phyloP scores from a whole-genome alignment of 2,797 vertebrate genomes.

The Martes flavigula region DNA sequence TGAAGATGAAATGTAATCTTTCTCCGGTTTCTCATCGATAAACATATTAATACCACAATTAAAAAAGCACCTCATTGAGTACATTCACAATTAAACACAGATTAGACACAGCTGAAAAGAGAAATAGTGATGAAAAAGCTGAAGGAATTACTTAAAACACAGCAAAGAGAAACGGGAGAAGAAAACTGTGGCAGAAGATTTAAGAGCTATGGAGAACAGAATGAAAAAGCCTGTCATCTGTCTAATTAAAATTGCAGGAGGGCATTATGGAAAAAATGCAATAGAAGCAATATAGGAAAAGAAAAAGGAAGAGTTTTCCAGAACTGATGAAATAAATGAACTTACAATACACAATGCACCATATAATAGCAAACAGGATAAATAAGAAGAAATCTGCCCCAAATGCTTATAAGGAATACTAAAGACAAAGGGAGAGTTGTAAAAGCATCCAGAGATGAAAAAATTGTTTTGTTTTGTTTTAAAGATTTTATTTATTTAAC shows the following conservation, averaged over 20 bases:
- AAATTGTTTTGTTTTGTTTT: neutral
- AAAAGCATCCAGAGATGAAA: neutral
- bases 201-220: neutral
- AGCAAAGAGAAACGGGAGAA: neutral
- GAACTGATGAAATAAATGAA: neutral
- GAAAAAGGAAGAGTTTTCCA: neutral
- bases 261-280: neutral
- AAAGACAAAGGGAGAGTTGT: neutral
- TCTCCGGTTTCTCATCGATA: neutral
- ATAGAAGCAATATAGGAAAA: neutral
- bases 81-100: neutral
- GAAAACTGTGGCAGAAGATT: neutral
- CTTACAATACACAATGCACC: neutral
- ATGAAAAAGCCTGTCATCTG: neutral
- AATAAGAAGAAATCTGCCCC: neutral
- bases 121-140: neutral
- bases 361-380: neutral
- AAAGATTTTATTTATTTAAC: no score
- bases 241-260: neutral
- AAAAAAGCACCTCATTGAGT: neutral
- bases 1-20: conserved; percentile 2
- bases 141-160: neutral
- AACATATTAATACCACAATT: neutral
- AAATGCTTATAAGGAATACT: neutral
- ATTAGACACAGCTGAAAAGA: neutral